A percentile compares a stretch with the other conserved stretches of the same genome.
These are phyloP conservation scores for Acanthis flammea DNA, from an alignment of 2,797 vertebrate genomes.

Conservation along the genomic window DNA sequence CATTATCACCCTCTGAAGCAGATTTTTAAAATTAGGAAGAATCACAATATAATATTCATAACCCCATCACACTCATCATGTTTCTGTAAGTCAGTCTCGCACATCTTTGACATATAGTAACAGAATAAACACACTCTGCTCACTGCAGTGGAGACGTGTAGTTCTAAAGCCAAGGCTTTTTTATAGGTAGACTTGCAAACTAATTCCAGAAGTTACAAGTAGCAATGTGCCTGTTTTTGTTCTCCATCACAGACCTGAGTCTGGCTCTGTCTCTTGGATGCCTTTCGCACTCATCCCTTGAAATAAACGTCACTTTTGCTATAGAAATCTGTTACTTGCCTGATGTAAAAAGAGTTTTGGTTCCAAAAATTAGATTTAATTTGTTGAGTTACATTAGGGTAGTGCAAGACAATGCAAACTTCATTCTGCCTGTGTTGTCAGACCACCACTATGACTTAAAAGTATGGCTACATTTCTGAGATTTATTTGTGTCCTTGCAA, in stretches of 20 bases:
- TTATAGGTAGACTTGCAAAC: not conserved
- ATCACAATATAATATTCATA: not conserved
- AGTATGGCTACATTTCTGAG: not conserved
- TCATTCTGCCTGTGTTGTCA: not conserved
- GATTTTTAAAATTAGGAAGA: not conserved
- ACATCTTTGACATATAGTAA: not conserved
- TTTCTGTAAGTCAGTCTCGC: not conserved
- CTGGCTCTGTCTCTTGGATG: not conserved
- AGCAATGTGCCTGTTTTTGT: not conserved
- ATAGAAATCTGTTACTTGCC: not conserved
- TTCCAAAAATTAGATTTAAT: not conserved
- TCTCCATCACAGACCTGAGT: not conserved
- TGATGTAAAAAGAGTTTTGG: not conserved
- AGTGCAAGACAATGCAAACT: not conserved
- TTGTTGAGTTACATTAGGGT: not conserved
- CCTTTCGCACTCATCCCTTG: not conserved
- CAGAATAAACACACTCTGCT: not conserved
- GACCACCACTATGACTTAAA: not conserved
- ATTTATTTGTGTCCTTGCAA: not conserved
- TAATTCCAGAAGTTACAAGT: not conserved
- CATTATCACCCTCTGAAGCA: not conserved
- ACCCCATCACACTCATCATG: not conserved
- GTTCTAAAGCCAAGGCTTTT: not conserved
- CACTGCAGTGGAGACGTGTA: not conserved
- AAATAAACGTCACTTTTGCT: not conserved